These are phyloP conservation scores for Etheostoma cragini DNA, from an alignment of 2,113 vertebrate genomes.

Conservation along the genomic window DNA sequence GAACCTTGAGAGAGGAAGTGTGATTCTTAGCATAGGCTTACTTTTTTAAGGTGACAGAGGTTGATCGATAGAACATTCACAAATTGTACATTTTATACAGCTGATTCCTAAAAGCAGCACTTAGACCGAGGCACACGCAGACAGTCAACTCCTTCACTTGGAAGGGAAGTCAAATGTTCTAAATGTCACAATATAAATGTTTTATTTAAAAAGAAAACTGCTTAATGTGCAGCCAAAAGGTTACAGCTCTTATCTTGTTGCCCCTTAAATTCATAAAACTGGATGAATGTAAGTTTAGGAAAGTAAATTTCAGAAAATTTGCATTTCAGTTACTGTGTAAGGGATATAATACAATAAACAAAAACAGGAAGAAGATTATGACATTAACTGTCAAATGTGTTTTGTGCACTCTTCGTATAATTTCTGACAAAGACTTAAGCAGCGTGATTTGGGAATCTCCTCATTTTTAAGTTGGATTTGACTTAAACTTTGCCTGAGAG, in stretches of 20 bases:
- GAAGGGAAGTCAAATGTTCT: neutral
- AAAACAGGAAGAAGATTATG: neutral
- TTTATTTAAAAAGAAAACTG: neutral
- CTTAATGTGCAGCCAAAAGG: neutral
- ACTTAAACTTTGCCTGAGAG: neutral
- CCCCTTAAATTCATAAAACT: neutral
- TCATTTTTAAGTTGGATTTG: neutral
- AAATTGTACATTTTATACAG: neutral
- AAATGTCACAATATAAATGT: neutral
- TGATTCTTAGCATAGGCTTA: neutral
- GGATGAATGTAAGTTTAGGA: neutral
- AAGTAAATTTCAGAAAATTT: neutral
- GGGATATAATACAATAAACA: neutral
- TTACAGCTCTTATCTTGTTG: neutral
- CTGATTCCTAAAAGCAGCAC: neutral
- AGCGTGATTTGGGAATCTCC: neutral
- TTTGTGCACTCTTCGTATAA: too few relatives aligned
- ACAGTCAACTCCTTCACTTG: neutral
- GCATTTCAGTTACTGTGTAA: neutral
- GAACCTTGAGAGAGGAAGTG: neutral
- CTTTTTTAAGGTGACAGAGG: neutral
- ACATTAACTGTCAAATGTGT: neutral
- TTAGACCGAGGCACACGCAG: neutral
- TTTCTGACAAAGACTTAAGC: too few relatives aligned
- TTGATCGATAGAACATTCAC: neutral